Evolutionary conservation across 2,888 invertebrate genomes (phyloP).

Genomic region (Drosophila koepferae): DNA sequence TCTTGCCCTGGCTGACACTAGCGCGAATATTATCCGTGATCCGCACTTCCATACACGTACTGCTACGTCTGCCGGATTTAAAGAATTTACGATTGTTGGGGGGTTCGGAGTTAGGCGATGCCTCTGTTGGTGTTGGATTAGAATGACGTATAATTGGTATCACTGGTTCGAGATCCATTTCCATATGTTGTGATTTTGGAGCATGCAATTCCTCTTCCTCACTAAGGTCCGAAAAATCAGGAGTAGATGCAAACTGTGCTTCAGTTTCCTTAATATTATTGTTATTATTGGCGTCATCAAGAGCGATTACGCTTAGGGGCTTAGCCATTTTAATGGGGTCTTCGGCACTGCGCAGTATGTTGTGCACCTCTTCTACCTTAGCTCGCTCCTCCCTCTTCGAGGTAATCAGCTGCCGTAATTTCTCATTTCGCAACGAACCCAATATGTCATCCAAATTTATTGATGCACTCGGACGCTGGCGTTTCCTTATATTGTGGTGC

Average conservation of each 20-base stretch:
- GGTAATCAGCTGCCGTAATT: constrained; percentile 77
- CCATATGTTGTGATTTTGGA: constrained; percentile 3
- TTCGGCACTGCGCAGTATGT: constrained; percentile 74
- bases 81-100: constrained; percentile 81
- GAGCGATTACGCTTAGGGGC: constrained; percentile 68
- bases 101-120: constrained; percentile 25
- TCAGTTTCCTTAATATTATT: constrained; percentile 47
- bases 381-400: constrained; percentile 75
- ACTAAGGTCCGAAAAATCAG: constrained; percentile 72
- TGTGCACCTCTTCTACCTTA: constrained; percentile 80
- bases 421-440: constrained; percentile 77
- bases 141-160: constrained; percentile 68
- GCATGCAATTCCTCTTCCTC: constrained; percentile 50
- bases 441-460: constrained; percentile 74
- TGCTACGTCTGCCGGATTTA: constrained; percentile 75
- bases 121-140: background rate
- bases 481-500: constrained; percentile 77
- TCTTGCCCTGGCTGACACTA: constrained; percentile 80
- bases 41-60: constrained; percentile 79
- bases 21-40: constrained; percentile 82
- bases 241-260: background rate
- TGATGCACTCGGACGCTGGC: constrained; percentile 30
- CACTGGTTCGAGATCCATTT: constrained; percentile 61
- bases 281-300: constrained; percentile 57
- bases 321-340: constrained; percentile 84